Evolutionary conservation across 2,888 invertebrate genomes (phyloP), one percentile per base, ranked within the genome.

Genomic region (Parnassius mnemosyne): DNA sequence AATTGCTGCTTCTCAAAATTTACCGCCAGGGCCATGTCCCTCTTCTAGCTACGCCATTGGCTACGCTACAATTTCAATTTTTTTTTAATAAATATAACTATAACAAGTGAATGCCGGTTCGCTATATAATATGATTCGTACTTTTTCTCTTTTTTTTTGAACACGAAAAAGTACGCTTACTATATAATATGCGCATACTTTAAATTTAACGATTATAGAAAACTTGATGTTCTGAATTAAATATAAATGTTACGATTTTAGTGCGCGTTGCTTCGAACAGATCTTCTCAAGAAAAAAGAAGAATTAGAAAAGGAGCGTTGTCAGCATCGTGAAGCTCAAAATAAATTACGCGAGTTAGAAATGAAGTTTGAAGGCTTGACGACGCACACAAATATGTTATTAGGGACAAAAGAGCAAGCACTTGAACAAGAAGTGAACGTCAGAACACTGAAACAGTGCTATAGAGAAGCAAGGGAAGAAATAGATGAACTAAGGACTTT

Each of bases 341-440:
- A 83, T 64, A 84, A 81, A 60, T 71, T 89, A 44, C 77, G 90
- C 1, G 86, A 89, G 53, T 68, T 91, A 20, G 91, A 91, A 66
- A 85, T 90, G 85, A 87, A 79, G 67, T 74, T 75, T 20, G 71
- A 71, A 60, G 78, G 89, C 0, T 70, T 90, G 2, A 68, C 79
- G 0, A 82, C 79, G 0, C 83, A 84, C n/a, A 89, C 89, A 0
- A 89, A 89, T 64, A 85, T 85, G 85, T 59, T 81, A 73, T 63
- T 89, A 54, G 93, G 93, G 1, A 88, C 89, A 1, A 94, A 93
- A 71, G 95, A 95, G 72, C 93, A 94, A 72, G 82, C 94, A 10
- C 87, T 94, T 1, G 95, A 90, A 59, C 74, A 94, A 67, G 92
- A 94, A 68, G 76, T 88, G 9, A 87, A 81, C 67, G 85, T 89